Conservation (phyloP, 2,888 invertebrate genomes). For the Nomada ferruginata region DNA sequence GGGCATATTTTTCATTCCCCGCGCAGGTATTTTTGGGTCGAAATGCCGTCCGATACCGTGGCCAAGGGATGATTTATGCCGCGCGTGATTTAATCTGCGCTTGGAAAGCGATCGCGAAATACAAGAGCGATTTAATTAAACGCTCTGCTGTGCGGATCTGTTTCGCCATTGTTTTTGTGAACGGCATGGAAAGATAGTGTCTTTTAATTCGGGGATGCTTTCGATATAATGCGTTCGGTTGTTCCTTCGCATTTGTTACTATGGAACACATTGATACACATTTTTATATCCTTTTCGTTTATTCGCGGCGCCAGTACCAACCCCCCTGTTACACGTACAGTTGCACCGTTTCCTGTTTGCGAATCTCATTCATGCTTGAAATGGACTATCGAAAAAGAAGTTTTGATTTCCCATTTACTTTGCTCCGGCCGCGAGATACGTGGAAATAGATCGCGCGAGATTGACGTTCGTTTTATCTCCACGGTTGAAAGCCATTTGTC, state of each 20-base stretch:
- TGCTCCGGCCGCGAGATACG: slow-evolving; percentile 13
- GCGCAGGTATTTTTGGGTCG: slow-evolving; percentile 8
- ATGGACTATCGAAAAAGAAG: slow-evolving; percentile 40
- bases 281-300: background rate
- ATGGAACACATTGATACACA: background rate
- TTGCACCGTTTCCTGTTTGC: background rate
- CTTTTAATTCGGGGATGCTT: background rate
- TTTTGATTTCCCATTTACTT: slow-evolving; percentile 47
- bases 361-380: slow-evolving; percentile 8
- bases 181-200: background rate
- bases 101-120: background rate
- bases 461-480: slow-evolving; percentile 65
- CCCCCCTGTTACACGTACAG: background rate
- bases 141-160: background rate
- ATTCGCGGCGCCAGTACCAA: too few species aligned
- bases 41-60: slow-evolving; percentile 2
- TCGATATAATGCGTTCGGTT: background rate
- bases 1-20: slow-evolving; percentile 14
- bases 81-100: slow-evolving; percentile 11
- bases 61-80: slow-evolving; percentile 14
- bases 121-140: slow-evolving; percentile 25
- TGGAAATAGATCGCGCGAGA: slow-evolving; percentile 60
- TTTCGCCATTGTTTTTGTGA: background rate
- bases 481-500: slow-evolving; percentile 58
- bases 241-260: too few species aligned